Percentiles rank a stretch among this genome's conserved stretches.
These are phyloP conservation scores for Ceuthmochares aereus DNA, from an alignment of 2,113 vertebrate species.

Conservation along the genomic window DNA sequence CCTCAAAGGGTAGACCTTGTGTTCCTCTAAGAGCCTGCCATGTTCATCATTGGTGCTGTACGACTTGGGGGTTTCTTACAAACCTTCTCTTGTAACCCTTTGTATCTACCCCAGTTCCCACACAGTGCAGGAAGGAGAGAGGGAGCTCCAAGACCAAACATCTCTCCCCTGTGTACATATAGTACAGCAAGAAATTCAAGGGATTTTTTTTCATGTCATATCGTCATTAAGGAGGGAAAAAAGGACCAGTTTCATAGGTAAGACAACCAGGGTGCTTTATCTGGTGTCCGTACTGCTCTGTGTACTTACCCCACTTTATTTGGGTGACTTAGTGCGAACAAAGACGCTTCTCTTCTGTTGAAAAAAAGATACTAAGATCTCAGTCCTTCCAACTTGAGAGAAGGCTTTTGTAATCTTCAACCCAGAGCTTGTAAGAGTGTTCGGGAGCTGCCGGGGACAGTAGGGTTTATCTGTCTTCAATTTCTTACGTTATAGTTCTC, in stretches of 20 bases:
- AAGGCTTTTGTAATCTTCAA: not conserved
- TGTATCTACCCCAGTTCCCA: rapidly evolving
- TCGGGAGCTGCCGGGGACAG: not conserved
- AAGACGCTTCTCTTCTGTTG: not conserved
- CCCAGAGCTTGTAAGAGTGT: not conserved
- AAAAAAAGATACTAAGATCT: not conserved
- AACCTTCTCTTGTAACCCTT: not conserved
- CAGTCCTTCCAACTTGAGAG: not conserved
- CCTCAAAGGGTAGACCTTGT: not conserved
- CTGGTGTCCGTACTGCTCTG: not conserved
- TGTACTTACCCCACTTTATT: not conserved
- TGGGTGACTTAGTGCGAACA: not conserved
- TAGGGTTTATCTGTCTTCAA: not conserved
- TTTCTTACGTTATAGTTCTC: rapidly evolving
- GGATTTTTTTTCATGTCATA: not conserved
- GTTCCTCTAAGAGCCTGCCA: not conserved
- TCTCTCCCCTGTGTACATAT: rapidly evolving
- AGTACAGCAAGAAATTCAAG: not conserved
- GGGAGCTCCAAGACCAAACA: not conserved
- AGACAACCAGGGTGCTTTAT: not conserved
- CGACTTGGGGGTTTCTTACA: not conserved
- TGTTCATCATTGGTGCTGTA: not conserved
- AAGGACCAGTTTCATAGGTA: not conserved
- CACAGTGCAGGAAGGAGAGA: rapidly evolving
- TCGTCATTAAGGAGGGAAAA: not conserved